These are phyloP conservation scores for Drosophila murphyi DNA, from an alignment of 1,140 invertebrate species.

Conservation along the genomic window DNA sequence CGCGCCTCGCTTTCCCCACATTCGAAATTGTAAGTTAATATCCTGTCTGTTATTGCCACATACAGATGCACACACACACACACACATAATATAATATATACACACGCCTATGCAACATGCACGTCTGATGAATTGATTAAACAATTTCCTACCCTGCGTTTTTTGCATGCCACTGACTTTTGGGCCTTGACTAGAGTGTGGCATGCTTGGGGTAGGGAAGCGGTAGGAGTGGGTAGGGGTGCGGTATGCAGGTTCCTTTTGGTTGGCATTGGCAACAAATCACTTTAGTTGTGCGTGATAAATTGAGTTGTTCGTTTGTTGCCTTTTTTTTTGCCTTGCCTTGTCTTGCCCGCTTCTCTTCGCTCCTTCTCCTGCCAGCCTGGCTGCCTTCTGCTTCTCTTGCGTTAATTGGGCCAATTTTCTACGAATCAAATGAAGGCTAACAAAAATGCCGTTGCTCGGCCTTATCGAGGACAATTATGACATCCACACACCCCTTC, in stretches of 20 bases:
- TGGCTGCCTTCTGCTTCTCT: constrained; percentile 23
- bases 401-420: constrained; percentile 82
- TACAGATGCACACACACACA: constrained; percentile 53
- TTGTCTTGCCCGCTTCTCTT: background rate
- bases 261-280: constrained; percentile 82
- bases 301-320: constrained; percentile 73
- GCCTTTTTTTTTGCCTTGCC: constrained; percentile 1
- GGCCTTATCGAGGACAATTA: constrained; percentile 20
- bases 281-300: constrained; percentile 83
- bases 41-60: constrained; percentile 79
- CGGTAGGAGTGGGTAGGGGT: background rate
- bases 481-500: constrained; percentile 9
- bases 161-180: constrained; percentile 52
- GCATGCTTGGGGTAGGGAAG: background rate
- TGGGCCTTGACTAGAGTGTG: constrained; percentile 23
- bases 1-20: constrained; percentile 25
- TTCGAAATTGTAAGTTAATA: constrained; percentile 78
- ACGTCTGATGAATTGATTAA: constrained; percentile 81
- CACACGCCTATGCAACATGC: constrained; percentile 46
- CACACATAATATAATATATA: constrained; percentile 19
- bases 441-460: constrained; percentile 26
- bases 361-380: constrained; percentile 14
- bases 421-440: constrained; percentile 63
- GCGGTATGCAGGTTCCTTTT: constrained; percentile 11
- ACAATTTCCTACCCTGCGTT: constrained; percentile 77